Conservation (phyloP, 1,140 invertebrate species). For the Campoletis sonorensis region DNA sequence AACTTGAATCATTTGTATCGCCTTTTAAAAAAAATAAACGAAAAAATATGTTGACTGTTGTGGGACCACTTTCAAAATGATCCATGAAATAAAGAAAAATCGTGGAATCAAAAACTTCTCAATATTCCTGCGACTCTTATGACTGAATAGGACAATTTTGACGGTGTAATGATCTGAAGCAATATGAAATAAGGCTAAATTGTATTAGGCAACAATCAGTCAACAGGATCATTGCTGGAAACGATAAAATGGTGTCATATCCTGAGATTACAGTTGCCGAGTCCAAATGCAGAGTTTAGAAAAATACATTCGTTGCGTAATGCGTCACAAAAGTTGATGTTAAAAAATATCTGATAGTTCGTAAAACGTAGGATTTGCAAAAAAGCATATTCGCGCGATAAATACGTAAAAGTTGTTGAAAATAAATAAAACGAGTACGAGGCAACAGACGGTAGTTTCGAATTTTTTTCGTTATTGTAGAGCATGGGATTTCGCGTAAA, state of each 20-base stretch:
- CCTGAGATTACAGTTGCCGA: not conserved
- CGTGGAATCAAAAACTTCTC: too few relatives aligned
- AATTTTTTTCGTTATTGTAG: conserved; percentile 28
- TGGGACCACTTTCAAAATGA: too few relatives aligned
- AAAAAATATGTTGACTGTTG: not conserved
- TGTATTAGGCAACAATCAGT: too few relatives aligned
- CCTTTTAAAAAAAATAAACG: not conserved
- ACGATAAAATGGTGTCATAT: not conserved
- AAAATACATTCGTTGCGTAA: conserved; percentile 10
- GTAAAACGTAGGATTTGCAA: not conserved
- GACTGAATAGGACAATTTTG: not conserved
- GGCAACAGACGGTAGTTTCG: conserved; percentile 12
- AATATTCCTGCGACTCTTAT: too few relatives aligned
- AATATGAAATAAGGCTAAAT: too few relatives aligned
- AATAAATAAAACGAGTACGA: not conserved
- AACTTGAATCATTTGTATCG: too few relatives aligned
- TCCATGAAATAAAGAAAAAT: too few relatives aligned
- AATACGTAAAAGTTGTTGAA: not conserved
- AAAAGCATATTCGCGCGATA: not conserved
- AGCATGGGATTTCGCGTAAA: conserved; percentile 1
- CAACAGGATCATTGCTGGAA: not conserved
- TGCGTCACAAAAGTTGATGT: not conserved
- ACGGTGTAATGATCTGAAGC: not conserved
- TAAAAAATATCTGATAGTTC: not conserved
- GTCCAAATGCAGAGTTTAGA: not conserved